Conservation (phyloP, 2,113 vertebrate genomes). For the Cryptomyrus ogoouensis region DNA sequence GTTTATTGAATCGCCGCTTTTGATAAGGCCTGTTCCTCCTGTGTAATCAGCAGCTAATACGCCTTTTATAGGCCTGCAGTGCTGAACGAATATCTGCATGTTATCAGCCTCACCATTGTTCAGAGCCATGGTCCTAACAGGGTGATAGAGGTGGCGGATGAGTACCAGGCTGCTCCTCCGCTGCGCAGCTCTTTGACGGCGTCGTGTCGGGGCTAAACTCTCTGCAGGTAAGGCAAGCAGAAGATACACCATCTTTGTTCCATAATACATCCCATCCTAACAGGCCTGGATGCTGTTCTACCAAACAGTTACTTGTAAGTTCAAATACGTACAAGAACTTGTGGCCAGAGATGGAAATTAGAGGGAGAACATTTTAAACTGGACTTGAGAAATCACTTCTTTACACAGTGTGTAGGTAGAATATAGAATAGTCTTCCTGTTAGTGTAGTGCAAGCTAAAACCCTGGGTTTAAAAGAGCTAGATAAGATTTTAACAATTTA, state of each 20-base stretch:
- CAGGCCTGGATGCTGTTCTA: no score
- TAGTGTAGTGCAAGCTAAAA: no score
- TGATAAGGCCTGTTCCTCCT: conserved; percentile 6
- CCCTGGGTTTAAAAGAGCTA: no score
- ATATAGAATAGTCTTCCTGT: no score
- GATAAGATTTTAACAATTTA: no score
- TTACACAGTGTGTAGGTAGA: no score
- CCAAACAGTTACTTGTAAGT: no score
- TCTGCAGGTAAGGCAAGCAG: background rate
- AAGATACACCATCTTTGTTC: background rate
- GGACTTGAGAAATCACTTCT: no score
- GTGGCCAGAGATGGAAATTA: no score
- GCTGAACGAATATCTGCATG: conserved; percentile 3
- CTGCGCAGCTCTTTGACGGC: background rate
- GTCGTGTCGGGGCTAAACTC: background rate
- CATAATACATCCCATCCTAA: background rate
- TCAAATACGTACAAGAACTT: no score
- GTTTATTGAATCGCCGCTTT: conserved; percentile 9
- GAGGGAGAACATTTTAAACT: no score
- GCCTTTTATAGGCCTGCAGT: conserved; percentile 7
- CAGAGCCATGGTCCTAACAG: background rate
- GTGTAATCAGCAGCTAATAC: background rate
- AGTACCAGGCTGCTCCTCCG: no score
- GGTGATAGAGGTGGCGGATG: background rate
- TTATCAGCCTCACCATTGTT: conserved; percentile 13